Conservation (phyloP, 2,113 vertebrate species). For the Psittacara wagleri region DNA sequence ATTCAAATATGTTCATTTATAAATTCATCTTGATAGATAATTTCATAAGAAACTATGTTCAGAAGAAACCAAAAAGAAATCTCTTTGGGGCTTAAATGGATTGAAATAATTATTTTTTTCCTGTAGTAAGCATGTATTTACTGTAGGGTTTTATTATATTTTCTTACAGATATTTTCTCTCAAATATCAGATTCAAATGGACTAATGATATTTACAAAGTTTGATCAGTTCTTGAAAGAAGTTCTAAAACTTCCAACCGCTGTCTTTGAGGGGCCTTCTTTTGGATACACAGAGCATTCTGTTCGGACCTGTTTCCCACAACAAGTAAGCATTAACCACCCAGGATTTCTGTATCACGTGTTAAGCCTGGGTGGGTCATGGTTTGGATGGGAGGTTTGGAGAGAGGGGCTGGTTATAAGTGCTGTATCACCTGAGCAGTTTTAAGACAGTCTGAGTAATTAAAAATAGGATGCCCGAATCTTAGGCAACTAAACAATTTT, state of each 20-base stretch:
- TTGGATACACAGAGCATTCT: constrained; percentile 94
- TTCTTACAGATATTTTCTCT: constrained; percentile 90
- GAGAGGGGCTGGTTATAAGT: too few species aligned
- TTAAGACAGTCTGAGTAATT: background rate
- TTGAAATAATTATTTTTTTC: background rate
- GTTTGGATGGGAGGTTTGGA: background rate
- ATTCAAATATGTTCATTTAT: rapidly evolving
- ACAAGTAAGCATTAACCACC: constrained; percentile 74
- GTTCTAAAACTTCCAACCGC: constrained; percentile 94
- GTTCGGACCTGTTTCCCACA: constrained; percentile 91
- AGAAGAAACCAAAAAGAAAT: background rate
- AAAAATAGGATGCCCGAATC: rapidly evolving
- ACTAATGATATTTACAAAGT: constrained; percentile 89
- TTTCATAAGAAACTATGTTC: background rate
- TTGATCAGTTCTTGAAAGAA: constrained; percentile 92
- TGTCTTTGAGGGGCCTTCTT: constrained; percentile 95
- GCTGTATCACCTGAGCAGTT: rapidly evolving
- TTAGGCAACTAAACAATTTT: rapidly evolving
- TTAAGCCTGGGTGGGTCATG: background rate
- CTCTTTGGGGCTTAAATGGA: background rate
- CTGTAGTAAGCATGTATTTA: background rate
- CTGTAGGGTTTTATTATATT: constrained; percentile 20
- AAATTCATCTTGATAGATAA: background rate
- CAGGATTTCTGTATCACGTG: background rate
- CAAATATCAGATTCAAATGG: constrained; percentile 94